Base-by-base conservation (phyloP, 1,140 invertebrate genomes). In the Latrodectus geometricus region DNA sequence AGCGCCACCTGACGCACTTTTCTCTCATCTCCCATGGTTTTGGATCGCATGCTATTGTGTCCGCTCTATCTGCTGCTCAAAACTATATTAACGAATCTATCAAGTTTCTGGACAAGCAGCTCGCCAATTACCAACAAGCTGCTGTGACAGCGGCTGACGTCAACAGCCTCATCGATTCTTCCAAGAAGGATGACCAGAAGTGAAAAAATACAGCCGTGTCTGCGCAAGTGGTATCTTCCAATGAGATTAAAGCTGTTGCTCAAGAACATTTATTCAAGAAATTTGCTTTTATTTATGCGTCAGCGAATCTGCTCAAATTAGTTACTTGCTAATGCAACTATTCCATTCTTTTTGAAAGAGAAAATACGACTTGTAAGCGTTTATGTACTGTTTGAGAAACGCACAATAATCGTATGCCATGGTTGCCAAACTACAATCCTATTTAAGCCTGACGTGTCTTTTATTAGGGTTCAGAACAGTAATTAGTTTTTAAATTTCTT, bases 11-110 rank as follows among this genome's bases (percentile, higher is more conserved):
- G 86, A 99, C 98, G 35, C 97, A 99, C 91, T 99, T 99, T 92
- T 98, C 97, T 87, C 94, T 99, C 88, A 98, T 99, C 90, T 98
- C 97, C 54, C 98, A 99, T 91, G 98, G 98, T 20, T 99, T 99
- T 91, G 98, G 98, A 9, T 96, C 96, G 82, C 98, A 98, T 5
- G 98, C 98, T 54, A 98, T 99, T 21, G 96, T 98, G 11, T 97
- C 98, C n/a, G 97, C 97, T 0, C 93, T 99, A 9, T 98, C 97
- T 61, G 96, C 97, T 86, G 96, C 99, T 91, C 96, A 97, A 93
- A 98, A 98, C 92, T 98, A 98, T 93, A 93, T 99, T 89, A 97
- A 95, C 91, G 98, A 99, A 92, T 98, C 97, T 87, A 92, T 99
- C 89, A 99, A 99, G 92, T 96, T 97, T 91, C 93, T 99, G 92